A percentile compares a stretch with the other conserved stretches of the same genome.
phyloP scores from a whole-genome alignment of 2,113 vertebrate genomes.

The Donacobius atricapilla region DNA sequence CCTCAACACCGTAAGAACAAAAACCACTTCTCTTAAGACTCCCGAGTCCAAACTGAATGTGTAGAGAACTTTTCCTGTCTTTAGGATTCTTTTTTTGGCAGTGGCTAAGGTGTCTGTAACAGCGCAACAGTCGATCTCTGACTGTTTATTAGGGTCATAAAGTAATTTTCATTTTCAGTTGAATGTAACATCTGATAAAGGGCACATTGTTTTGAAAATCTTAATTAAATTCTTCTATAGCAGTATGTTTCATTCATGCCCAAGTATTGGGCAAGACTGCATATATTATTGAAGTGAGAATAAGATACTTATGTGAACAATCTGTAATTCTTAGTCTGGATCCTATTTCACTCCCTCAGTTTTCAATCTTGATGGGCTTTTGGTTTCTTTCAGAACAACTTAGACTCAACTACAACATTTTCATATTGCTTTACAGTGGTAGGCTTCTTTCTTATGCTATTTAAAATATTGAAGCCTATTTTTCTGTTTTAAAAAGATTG shows the following conservation, averaged over 20 bases:
- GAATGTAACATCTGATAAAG: constrained; percentile 15
- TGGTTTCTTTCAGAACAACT: constrained; percentile 17
- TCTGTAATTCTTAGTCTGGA: background rate
- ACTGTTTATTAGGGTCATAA: constrained; percentile 38
- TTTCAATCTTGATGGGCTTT: background rate
- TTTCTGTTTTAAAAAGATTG: background rate
- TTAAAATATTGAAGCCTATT: background rate
- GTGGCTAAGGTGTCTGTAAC: background rate
- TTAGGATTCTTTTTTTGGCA: background rate
- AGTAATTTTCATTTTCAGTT: constrained; percentile 48
- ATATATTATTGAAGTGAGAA: background rate
- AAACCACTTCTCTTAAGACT: background rate
- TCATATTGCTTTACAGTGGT: background rate
- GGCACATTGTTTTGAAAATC: constrained; percentile 14
- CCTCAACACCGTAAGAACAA: background rate
- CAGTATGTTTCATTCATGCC: background rate
- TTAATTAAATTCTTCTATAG: constrained; percentile 7
- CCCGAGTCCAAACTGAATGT: background rate
- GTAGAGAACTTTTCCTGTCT: background rate
- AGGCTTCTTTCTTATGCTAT: background rate
- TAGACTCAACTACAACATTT: background rate
- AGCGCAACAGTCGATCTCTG: background rate
- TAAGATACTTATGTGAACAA: background rate
- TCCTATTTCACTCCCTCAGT: background rate
- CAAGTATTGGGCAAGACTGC: background rate